Evolutionary conservation across 2,113 vertebrate genomes (phyloP).

Genomic region (Myrmecophaga tridactyla): DNA sequence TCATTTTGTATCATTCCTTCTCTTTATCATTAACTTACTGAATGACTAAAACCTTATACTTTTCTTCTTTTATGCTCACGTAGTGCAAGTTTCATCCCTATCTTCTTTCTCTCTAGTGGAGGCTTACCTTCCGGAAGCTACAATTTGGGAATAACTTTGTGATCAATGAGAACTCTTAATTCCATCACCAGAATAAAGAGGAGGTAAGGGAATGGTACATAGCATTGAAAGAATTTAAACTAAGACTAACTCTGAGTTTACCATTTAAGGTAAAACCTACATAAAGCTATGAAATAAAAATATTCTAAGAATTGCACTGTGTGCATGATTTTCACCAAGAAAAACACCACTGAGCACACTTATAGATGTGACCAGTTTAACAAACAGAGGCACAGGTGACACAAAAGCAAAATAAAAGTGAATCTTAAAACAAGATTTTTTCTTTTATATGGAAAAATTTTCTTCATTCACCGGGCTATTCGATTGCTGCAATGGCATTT

Average conservation of each 20-base stretch:
- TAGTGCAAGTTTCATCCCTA: not conserved
- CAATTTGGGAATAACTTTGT: not conserved
- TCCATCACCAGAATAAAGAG: not conserved
- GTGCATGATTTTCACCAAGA: not conserved
- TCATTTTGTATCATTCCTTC: not conserved
- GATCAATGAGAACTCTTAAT: not conserved
- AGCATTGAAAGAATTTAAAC: not conserved
- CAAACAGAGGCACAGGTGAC: not conserved
- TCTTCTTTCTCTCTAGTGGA: not conserved
- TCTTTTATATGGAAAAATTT: not conserved
- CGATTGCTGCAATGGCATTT: rapidly evolving
- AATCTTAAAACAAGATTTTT: not conserved
- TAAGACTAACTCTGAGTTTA: not conserved
- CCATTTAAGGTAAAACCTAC: not conserved
- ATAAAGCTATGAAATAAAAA: not conserved
- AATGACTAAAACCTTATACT: not conserved
- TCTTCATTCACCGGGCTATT: not conserved
- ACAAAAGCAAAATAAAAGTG: not conserved
- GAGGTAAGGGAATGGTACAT: not conserved
- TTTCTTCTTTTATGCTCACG: not conserved
- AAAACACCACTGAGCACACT: not conserved
- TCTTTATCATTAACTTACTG: not conserved
- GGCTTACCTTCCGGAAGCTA: not conserved
- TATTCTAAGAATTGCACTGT: not conserved
- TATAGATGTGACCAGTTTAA: not conserved